phyloP scores from a whole-genome alignment of 2,888 invertebrate species.

The Marronus borbonicus region DNA sequence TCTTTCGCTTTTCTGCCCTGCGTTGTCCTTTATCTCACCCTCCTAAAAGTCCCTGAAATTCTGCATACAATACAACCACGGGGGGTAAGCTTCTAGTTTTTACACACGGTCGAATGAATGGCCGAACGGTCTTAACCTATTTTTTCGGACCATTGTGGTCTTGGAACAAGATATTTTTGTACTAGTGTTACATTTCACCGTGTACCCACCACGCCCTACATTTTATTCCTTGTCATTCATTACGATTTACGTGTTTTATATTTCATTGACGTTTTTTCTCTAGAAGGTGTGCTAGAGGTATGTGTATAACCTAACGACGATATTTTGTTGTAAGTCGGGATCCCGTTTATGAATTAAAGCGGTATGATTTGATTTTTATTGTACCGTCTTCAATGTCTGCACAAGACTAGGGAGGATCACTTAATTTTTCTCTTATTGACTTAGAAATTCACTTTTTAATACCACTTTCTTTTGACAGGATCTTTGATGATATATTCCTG shows the following conservation, averaged over 20 bases:
- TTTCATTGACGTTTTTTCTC: constrained; percentile 62
- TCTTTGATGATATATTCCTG: too few species aligned
- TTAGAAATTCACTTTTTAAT: constrained; percentile 41
- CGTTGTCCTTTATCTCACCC: constrained; percentile 22
- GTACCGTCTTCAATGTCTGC: constrained; percentile 32
- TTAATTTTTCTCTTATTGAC: constrained; percentile 40
- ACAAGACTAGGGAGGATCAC: constrained; percentile 29
- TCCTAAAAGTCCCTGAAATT: constrained; percentile 54
- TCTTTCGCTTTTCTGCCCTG: constrained; percentile 1
- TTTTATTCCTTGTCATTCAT: constrained; percentile 68
- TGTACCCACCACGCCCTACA: constrained; percentile 66
- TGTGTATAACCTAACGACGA: constrained; percentile 33
- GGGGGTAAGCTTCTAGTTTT: constrained; percentile 70
- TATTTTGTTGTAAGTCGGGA: constrained; percentile 32
- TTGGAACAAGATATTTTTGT: constrained; percentile 69
- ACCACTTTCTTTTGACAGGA: constrained; percentile 9
- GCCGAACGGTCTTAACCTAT: constrained; percentile 65
- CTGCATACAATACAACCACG: constrained; percentile 66
- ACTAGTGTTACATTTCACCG: constrained; percentile 69
- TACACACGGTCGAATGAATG: constrained; percentile 69
- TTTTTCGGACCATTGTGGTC: constrained; percentile 61
- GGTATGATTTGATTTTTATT: constrained; percentile 45
- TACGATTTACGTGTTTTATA: constrained; percentile 64
- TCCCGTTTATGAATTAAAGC: constrained; percentile 35
- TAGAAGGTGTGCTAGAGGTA: constrained; percentile 33